A percentile compares a stretch with the other conserved stretches of the same genome.
These are phyloP conservation scores for Lutraria rhynchaena DNA, from an alignment of 1,140 invertebrate species.

Conservation along the genomic window DNA sequence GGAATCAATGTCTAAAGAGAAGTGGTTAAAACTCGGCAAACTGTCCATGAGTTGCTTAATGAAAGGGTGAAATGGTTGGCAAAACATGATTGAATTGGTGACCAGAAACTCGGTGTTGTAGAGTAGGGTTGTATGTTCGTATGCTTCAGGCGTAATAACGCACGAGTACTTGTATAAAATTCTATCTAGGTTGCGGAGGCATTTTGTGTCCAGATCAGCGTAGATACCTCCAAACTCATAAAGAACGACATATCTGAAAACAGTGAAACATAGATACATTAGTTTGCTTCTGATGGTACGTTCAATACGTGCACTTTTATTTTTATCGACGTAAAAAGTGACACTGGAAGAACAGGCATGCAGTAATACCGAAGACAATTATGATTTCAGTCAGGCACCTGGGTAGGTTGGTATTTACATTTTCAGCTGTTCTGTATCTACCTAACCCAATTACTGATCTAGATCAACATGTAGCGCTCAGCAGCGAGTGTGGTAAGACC, in stretches of 20 bases:
- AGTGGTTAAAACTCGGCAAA: conserved; percentile 67
- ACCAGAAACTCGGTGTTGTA: conserved; percentile 69
- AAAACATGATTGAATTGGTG: conserved; percentile 77
- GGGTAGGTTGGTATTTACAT: too few species aligned
- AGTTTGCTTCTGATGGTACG: too few species aligned
- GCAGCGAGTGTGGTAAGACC: too few species aligned
- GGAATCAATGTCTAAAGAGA: conserved; percentile 72
- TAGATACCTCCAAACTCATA: conserved; percentile 76
- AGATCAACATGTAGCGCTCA: too few species aligned
- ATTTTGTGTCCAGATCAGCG: conserved; percentile 75
- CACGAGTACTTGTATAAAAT: conserved; percentile 68
- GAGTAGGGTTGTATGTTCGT: conserved; percentile 70
- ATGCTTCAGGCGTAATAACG: conserved; percentile 75
- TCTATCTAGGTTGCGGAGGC: conserved; percentile 67
- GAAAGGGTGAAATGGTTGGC: conserved; percentile 72
- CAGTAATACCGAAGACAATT: too few species aligned
- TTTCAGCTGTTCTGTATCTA: too few species aligned
- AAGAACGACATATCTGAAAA: conserved; percentile 73
- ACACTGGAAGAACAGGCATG: too few species aligned
- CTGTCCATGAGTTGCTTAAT: conserved; percentile 69
- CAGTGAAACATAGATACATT: too few species aligned
- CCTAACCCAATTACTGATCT: too few species aligned
- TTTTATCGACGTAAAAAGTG: too few species aligned
- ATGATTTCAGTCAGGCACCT: too few species aligned
- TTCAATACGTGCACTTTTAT: too few species aligned